Evolutionary conservation across 2,113 vertebrate genomes (phyloP).

Genomic region (Lepidothrix coronata): DNA sequence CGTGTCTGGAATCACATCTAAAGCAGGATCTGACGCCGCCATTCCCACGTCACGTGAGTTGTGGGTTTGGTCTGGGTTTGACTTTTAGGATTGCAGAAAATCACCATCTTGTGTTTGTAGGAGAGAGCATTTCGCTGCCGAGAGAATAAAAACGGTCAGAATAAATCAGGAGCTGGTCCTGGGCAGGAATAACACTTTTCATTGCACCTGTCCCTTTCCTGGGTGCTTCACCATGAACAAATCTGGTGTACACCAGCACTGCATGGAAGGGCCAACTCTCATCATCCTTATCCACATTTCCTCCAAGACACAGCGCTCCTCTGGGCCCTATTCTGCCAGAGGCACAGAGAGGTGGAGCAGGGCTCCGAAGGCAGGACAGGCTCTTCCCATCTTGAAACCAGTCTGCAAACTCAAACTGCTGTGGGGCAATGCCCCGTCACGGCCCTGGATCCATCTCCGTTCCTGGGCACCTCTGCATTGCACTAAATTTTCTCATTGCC

Average conservation of each 20-base stretch:
- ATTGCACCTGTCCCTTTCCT: neutral
- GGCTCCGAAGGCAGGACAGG: neutral
- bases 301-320: neutral
- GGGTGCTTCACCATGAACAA: neutral
- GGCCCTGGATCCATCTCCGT: neutral
- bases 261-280: neutral
- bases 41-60: neutral
- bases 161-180: neutral
- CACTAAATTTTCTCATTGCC: accelerated
- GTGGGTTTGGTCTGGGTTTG: constrained; percentile 26
- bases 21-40: neutral
- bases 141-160: neutral
- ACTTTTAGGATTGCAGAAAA: constrained; percentile 26
- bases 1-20: neutral
- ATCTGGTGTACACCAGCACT: accelerated
- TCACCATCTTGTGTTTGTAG: neutral
- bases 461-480: neutral
- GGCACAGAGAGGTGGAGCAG: neutral
- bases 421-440: neutral
- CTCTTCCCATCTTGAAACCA: neutral
- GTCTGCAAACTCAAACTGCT: neutral
- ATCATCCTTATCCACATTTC: neutral
- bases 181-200: neutral
- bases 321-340: neutral
- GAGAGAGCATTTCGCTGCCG: neutral